phyloP scores from a whole-genome alignment of 2,113 vertebrate species.

The Camelus dromedarius region DNA sequence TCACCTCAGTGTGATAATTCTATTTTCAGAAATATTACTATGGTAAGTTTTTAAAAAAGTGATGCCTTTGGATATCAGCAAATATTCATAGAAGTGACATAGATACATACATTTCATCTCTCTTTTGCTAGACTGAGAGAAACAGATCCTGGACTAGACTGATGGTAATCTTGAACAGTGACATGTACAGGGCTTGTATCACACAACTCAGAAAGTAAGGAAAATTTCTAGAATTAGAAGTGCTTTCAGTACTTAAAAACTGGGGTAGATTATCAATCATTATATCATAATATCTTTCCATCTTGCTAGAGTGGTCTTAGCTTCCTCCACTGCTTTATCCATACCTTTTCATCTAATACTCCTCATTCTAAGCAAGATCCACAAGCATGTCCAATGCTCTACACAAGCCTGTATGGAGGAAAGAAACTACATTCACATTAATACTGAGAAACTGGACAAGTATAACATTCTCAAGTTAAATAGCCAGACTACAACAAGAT shows the following conservation, averaged over 20 bases:
- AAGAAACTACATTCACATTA: not conserved
- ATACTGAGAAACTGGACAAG: not conserved
- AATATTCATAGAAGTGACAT: not conserved
- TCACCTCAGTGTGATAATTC: not conserved
- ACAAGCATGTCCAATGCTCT: not conserved
- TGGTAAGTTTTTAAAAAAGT: not conserved
- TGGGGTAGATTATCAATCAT: not conserved
- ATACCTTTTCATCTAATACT: not conserved
- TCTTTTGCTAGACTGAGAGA: not conserved
- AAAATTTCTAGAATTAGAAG: not conserved
- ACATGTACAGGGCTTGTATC: not conserved
- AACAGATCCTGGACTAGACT: not conserved
- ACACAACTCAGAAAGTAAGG: not conserved
- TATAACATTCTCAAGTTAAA: not conserved
- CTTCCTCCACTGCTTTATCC: not conserved
- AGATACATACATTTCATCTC: not conserved
- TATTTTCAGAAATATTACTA: not conserved
- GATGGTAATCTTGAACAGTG: not conserved
- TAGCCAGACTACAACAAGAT: not conserved
- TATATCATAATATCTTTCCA: not conserved
- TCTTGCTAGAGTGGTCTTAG: not conserved
- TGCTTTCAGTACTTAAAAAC: not conserved
- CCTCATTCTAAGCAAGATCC: not conserved
- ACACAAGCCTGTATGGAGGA: not conserved
- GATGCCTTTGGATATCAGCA: not conserved